Percentiles rank a stretch among this genome's conserved stretches.
Evolutionary conservation across 92 coral and sea anemone genomes (phyloP).

Genomic region (Parazoanthus atlanticus): DNA sequence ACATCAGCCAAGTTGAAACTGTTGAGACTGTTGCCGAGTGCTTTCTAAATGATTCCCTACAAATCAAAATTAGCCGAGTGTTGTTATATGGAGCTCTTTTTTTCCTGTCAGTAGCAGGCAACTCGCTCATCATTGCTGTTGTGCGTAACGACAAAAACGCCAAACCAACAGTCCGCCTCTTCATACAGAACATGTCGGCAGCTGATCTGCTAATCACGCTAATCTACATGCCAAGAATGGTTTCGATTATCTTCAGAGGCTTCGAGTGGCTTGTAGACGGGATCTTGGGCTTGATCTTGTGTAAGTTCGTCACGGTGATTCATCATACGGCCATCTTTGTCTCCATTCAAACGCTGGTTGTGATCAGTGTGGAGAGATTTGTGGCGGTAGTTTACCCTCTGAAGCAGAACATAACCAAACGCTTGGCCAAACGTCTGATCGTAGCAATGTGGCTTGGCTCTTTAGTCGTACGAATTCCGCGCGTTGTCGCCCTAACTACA

Average conservation of each 20-base stretch:
- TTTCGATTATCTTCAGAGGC: constrained; percentile 2
- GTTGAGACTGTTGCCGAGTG: background rate
- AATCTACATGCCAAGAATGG: constrained; percentile 22
- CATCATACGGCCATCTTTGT: constrained; percentile 10
- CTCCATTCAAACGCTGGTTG: constrained; percentile 18
- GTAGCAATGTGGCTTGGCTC: background rate
- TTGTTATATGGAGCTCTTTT: background rate
- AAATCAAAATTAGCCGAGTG: background rate
- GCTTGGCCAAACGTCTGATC: constrained; percentile 16
- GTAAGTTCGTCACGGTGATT: background rate
- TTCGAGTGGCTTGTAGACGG: constrained; percentile 19
- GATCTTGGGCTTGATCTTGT: background rate
- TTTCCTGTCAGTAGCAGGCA: constrained; percentile 9
- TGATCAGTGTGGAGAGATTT: constrained; percentile 13
- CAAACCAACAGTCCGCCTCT: constrained; percentile 1
- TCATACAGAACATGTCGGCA: constrained; percentile 5
- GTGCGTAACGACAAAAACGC: constrained; percentile 3
- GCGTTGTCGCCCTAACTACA: background rate
- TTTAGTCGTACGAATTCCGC: background rate
- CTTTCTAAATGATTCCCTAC: background rate
- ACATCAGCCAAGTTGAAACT: background rate
- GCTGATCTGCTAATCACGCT: constrained; percentile 3
- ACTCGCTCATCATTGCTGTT: constrained; percentile 4
- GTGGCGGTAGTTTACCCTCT: constrained; percentile 17
- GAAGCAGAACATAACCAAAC: background rate